A percentile compares a stretch with the other conserved stretches of the same genome.
These are phyloP conservation scores for Orthonevra nobilis DNA, from an alignment of 2,888 invertebrate species.

Conservation along the genomic window DNA sequence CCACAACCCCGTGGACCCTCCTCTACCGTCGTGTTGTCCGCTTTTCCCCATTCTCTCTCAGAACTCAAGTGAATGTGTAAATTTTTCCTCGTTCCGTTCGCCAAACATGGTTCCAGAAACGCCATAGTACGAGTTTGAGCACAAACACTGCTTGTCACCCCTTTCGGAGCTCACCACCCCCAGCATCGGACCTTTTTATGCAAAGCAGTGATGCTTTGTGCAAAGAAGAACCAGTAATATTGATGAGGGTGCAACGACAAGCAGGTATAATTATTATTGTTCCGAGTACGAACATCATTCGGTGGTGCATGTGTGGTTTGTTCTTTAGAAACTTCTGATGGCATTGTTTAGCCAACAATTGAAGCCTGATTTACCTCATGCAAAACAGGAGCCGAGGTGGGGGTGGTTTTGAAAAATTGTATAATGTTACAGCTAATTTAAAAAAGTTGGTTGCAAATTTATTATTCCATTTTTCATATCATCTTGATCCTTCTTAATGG, in stretches of 20 bases:
- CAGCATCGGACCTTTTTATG: conserved; percentile 18
- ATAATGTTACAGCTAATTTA: conserved; percentile 63
- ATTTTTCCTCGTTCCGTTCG: conserved; percentile 34
- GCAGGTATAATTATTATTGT: conserved; percentile 68
- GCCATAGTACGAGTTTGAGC: neutral
- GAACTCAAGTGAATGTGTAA: conserved; percentile 52
- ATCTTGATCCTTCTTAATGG: conserved; percentile 51
- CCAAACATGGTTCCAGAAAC: conserved; percentile 27
- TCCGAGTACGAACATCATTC: conserved; percentile 32
- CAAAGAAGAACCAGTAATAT: conserved; percentile 21
- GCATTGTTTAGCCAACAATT: conserved; percentile 68
- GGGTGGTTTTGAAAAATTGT: conserved; percentile 58
- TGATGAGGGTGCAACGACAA: conserved; percentile 67
- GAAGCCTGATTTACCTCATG: conserved; percentile 66
- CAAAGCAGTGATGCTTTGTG: conserved; percentile 19
- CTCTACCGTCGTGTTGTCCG: neutral
- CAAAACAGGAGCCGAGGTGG: neutral
- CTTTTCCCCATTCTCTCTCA: conserved; percentile 6
- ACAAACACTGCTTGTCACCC: conserved; percentile 15
- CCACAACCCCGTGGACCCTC: neutral
- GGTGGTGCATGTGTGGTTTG: conserved; percentile 45
- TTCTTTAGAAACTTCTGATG: conserved; percentile 31
- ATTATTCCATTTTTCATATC: conserved; percentile 1
- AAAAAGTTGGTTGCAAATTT: conserved; percentile 28
- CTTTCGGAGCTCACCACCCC: conserved; percentile 31